These are phyloP conservation scores for Protonemura montana DNA, from an alignment of 2,888 invertebrate genomes.

Conservation along the genomic window DNA sequence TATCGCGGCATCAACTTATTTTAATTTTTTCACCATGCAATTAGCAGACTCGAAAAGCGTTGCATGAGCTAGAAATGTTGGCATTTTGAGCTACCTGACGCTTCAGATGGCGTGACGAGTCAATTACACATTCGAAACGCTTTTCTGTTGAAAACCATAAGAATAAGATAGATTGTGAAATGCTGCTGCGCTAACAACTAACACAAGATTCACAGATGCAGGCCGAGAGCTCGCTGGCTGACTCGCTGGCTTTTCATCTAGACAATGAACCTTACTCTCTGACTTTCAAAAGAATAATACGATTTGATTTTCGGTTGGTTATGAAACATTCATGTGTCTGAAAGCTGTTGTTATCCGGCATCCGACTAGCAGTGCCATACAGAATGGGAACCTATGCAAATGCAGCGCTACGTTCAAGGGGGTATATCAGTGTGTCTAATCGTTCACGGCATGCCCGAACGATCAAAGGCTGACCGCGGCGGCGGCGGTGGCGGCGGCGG, in stretches of 20 bases:
- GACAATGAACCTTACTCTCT: background rate
- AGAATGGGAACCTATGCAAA: background rate
- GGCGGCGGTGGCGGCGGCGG: too few relatives aligned
- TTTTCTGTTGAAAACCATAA: background rate
- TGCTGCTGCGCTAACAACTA: background rate
- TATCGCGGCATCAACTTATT: background rate
- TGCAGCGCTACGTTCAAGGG: background rate
- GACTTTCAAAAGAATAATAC: background rate
- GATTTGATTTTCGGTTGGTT: background rate
- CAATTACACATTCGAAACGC: slow-evolving; percentile 25
- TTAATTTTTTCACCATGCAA: background rate
- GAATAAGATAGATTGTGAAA: slow-evolving; percentile 23
- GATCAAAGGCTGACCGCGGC: slow-evolving; percentile 44
- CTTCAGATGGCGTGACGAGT: slow-evolving; percentile 24
- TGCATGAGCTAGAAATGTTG: slow-evolving; percentile 14
- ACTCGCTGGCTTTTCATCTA: background rate
- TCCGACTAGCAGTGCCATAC: background rate
- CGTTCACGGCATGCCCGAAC: slow-evolving; percentile 41
- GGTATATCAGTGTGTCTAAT: slow-evolving; percentile 46
- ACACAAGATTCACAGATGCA: background rate
- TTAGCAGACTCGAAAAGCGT: background rate
- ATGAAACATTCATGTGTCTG: slow-evolving; percentile 16
- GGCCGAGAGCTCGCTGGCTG: background rate
- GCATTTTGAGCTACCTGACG: slow-evolving; percentile 19
- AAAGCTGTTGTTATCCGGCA: background rate